Conservation (phyloP, 2,797 vertebrate genomes). For the Potorous gilbertii region DNA sequence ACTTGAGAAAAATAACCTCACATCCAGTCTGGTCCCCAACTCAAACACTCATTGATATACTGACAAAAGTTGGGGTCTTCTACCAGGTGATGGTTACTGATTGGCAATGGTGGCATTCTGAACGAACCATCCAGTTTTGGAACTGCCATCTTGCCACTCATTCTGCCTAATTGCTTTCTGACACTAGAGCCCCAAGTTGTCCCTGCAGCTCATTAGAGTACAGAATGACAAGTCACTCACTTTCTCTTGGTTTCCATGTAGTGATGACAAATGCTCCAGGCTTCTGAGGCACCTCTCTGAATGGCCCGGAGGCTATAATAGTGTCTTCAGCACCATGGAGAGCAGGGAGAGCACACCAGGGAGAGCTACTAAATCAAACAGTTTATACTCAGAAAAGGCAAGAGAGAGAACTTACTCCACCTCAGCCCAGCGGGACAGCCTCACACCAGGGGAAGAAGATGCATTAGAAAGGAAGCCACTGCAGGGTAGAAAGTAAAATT, state of each 20-base stretch:
- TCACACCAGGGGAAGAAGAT: rapidly evolving
- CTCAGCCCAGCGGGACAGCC: constrained; percentile 10
- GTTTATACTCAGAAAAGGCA: neutral
- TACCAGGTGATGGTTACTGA: neutral
- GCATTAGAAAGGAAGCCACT: neutral
- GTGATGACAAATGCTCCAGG: neutral
- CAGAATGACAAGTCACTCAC: constrained; percentile 31
- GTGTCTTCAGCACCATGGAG: constrained; percentile 35
- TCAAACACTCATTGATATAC: neutral
- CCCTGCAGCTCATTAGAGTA: constrained; percentile 69
- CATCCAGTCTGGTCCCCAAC: neutral
- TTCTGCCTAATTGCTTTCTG: constrained; percentile 77
- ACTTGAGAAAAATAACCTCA: neutral
- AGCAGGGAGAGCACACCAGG: constrained; percentile 1
- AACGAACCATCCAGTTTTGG: neutral
- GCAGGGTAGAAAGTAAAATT: neutral
- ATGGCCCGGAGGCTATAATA: constrained; percentile 32
- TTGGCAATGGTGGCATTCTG: constrained; percentile 5
- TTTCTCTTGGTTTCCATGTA: constrained; percentile 47
- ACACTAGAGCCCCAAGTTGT: constrained; percentile 68
- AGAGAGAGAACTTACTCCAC: neutral
- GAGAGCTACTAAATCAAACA: constrained; percentile 43
- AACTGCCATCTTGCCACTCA: constrained; percentile 74
- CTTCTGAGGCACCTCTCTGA: constrained; percentile 37
- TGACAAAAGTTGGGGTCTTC: neutral